Conservation (phyloP, 1,140 invertebrate genomes). For the Conus betulinus region DNA sequence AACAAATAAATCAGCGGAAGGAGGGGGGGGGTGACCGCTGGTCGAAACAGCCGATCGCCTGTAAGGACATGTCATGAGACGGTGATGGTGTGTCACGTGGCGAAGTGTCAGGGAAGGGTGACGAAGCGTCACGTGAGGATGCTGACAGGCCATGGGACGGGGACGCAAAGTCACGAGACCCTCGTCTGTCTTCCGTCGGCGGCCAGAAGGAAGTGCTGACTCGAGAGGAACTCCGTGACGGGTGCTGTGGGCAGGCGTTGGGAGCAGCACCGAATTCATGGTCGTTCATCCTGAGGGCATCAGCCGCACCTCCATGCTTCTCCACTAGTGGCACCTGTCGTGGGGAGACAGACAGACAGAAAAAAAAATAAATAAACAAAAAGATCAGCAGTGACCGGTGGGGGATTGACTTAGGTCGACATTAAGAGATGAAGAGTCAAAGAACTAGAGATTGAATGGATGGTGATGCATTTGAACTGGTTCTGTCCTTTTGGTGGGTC, state of each 20-base stretch:
- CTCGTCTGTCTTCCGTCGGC: neutral
- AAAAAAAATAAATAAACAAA: no score
- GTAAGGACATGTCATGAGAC: neutral
- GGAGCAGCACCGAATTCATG: neutral
- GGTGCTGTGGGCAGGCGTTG: neutral
- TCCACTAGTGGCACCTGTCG: neutral
- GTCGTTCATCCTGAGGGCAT: constrained; percentile 24
- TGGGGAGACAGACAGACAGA: neutral
- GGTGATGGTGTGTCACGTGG: neutral
- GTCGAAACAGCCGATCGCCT: neutral
- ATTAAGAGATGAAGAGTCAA: no score
- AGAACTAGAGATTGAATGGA: no score
- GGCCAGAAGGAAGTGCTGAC: neutral
- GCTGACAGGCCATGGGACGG: neutral
- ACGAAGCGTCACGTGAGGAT: neutral
- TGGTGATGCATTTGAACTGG: no score
- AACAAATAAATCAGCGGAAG: neutral
- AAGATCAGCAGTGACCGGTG: no score
- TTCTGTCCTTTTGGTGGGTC: no score
- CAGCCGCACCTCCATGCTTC: neutral
- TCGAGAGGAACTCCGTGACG: neutral
- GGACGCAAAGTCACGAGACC: neutral
- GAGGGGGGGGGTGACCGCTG: neutral
- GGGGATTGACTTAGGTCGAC: no score
- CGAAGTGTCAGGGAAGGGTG: neutral